Base-by-base conservation (phyloP, 2,888 invertebrate genomes). In the Chironomus riparius region DNA sequence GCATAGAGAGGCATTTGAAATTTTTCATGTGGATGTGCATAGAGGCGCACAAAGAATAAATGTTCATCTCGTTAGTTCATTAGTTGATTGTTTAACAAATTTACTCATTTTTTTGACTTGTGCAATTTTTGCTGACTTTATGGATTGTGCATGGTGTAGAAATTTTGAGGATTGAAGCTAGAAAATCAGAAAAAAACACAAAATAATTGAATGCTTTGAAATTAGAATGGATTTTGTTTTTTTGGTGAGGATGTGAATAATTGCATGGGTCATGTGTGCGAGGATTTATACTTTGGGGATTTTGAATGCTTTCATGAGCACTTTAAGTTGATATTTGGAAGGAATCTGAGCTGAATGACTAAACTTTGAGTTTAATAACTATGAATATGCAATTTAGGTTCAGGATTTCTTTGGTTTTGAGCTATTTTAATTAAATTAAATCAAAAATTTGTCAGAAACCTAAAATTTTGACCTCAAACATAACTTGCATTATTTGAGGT, bases 61-160 rank as follows among this genome's bases (percentile, higher is more conserved):
- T 38, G 38, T 38, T 4, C 38, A 38, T 38, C 38, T 38, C 18
- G 65, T 74, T 68, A 74, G 74, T 74, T 74, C 74, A 74, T 74
- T 74, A 74, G 74, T 68, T 68, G 74, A 74, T 68, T 74, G 65
- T 74, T 70, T 70, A 47, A 22, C 24, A 65, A 65, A 65, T 65
- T 65, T 65, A 24, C 65, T 65, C 24, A 24, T 65, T 65, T 13
- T 28, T 24, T 13, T 24, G 2, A 13, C 22, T 65, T 65, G 56
- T 15, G 56, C 18, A 56, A 56, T 15, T n/a, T 13, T 24, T 21
- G 65, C 21, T 24, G 24, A 22, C 38, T 38, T 28, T 28, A 28
- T 28, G 28, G 50, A n/a, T 15, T n/a, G 28, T 28, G 28, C 28
- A 28, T 56, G 6, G 56, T 56, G 24, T 24, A 12, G 65, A 65